phyloP scores from a whole-genome alignment of 1,140 invertebrate species.

The Platorchestia sp. region DNA sequence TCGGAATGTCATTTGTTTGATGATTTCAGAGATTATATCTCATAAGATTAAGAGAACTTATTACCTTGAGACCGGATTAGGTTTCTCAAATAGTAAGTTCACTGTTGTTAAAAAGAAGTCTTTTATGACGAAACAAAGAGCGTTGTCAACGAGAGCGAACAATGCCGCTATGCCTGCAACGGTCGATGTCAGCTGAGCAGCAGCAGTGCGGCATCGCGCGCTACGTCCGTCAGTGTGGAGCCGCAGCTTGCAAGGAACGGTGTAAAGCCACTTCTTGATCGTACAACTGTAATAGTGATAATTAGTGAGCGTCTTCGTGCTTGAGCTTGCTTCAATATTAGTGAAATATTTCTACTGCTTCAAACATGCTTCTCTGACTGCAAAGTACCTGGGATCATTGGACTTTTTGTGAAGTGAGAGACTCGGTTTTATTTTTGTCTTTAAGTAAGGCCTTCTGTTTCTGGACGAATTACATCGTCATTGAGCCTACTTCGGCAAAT shows the following conservation, averaged over 20 bases:
- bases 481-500: not conserved
- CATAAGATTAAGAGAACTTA: not conserved
- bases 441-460: not conserved
- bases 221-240: conserved; percentile 32
- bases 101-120: not conserved
- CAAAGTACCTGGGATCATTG: not conserved
- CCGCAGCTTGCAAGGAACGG: not conserved
- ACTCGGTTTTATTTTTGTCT: not conserved
- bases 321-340: not conserved
- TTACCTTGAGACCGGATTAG: not conserved
- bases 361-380: not conserved
- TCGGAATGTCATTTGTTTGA: not conserved
- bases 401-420: not conserved
- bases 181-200: conserved; percentile 36
- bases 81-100: too few species aligned
- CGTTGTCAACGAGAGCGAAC: not conserved
- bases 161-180: conserved; percentile 19
- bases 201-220: conserved; percentile 27
- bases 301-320: not conserved
- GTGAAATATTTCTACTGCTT: not conserved
- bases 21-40: not conserved
- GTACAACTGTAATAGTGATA: not conserved
- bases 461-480: not conserved
- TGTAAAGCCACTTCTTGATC: not conserved
- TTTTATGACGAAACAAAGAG: conserved; percentile 17